phyloP scores from a whole-genome alignment of 2,797 vertebrate species.

The Acanthopagrus latus region DNA sequence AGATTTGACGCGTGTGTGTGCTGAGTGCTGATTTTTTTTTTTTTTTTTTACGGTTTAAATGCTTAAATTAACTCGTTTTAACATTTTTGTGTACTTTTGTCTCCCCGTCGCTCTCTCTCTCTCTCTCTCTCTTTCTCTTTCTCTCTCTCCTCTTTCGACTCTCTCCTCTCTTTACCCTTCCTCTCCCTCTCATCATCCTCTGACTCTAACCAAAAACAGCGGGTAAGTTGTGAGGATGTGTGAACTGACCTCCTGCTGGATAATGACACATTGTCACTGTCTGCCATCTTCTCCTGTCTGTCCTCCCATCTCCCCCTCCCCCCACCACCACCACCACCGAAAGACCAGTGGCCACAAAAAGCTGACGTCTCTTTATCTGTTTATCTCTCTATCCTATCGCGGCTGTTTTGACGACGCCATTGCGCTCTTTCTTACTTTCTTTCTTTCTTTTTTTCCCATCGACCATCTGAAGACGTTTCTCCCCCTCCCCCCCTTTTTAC shows the following conservation, averaged over 20 bases:
- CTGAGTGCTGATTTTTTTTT: constrained; percentile 29
- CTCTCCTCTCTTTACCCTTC: constrained; percentile 61
- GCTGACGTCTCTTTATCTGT: constrained; percentile 69
- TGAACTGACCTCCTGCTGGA: constrained; percentile 88
- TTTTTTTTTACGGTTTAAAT: constrained; percentile 56
- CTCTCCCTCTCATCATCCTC: constrained; percentile 87
- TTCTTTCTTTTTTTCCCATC: constrained; percentile 8
- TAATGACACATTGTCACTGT: constrained; percentile 78
- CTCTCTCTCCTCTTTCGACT: constrained; percentile 59
- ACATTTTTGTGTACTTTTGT: constrained; percentile 94
- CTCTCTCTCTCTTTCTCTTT: constrained; percentile 61
- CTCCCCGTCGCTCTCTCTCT: constrained; percentile 86
- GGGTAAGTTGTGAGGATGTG: constrained; percentile 92
- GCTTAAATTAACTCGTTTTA: constrained; percentile 76
- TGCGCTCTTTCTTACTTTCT: constrained; percentile 64
- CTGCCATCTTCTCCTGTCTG: constrained; percentile 74
- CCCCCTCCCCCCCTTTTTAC: constrained; percentile 72
- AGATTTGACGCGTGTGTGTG: constrained; percentile 19
- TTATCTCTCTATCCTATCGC: constrained; percentile 63
- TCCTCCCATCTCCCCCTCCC: constrained; percentile 66
- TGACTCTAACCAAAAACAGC: constrained; percentile 95
- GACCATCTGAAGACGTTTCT: constrained; percentile 72
- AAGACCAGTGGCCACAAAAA: constrained; percentile 72
- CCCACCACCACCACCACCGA: too few relatives aligned
- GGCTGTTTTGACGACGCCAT: constrained; percentile 65